Evolutionary conservation across 2,888 invertebrate genomes (phyloP).

Genomic region (Ganaspis brasiliensis): DNA sequence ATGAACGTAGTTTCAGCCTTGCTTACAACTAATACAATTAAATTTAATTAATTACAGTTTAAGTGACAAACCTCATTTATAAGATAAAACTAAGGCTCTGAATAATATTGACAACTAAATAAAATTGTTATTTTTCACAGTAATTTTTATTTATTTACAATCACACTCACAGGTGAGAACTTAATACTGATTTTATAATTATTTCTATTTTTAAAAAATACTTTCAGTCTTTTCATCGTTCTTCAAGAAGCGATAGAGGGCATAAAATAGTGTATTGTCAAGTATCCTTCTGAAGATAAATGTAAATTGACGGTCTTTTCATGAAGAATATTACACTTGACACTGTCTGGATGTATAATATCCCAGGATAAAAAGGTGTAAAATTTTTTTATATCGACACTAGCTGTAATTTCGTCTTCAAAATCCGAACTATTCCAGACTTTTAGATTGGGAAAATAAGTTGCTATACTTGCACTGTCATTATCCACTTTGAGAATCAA

Average conservation of each 20-base stretch:
- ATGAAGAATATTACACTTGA: constrained; percentile 89
- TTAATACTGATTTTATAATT: not conserved
- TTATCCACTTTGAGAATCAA: constrained; percentile 89
- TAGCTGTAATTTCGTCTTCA: constrained; percentile 81
- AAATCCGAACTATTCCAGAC: constrained; percentile 82
- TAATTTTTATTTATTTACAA: not conserved
- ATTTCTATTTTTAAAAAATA: not conserved
- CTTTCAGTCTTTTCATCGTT: not conserved
- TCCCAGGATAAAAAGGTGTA: constrained; percentile 90
- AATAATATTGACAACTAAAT: constrained; percentile 1
- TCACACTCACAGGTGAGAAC: too few relatives aligned
- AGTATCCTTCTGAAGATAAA: constrained; percentile 87
- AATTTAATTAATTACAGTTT: constrained; percentile 15
- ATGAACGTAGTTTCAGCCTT: constrained; percentile 86
- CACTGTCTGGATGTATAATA: constrained; percentile 87
- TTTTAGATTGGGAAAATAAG: constrained; percentile 89
- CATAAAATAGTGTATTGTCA: constrained; percentile 91
- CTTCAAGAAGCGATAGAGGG: constrained; percentile 83
- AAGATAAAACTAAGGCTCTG: not conserved
- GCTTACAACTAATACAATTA: constrained; percentile 82
- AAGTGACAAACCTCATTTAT: not conserved
- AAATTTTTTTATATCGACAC: constrained; percentile 90
- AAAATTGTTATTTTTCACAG: not conserved
- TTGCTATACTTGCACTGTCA: constrained; percentile 90
- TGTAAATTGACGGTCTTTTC: constrained; percentile 88